A percentile compares a stretch with the other conserved stretches of the same genome.
Evolutionary conservation across 2,888 invertebrate genomes (phyloP).

Genomic region (Disparrhopalites patrizii): DNA sequence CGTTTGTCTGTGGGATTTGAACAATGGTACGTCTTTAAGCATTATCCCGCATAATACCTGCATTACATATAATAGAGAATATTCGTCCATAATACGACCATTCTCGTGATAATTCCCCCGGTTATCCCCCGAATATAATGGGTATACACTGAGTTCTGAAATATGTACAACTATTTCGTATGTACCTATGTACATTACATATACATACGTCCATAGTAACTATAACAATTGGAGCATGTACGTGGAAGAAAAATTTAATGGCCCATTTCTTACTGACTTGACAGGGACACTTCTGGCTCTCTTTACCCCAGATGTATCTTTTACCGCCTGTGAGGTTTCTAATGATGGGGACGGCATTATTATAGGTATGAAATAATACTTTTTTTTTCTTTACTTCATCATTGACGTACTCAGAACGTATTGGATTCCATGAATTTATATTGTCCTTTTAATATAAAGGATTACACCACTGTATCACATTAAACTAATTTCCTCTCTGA

Average conservation of each 20-base stretch:
- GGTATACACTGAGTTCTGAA: background rate
- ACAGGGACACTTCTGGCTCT: conserved; percentile 74
- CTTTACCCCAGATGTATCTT: conserved; percentile 69
- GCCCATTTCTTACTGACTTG: conserved; percentile 41
- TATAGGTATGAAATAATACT: conserved; percentile 34
- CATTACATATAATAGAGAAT: too few relatives aligned
- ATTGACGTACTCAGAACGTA: too few relatives aligned
- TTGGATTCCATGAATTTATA: too few relatives aligned
- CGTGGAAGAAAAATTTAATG: background rate
- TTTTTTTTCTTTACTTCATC: too few relatives aligned
- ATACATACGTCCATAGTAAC: too few relatives aligned
- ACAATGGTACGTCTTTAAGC: conserved; percentile 62
- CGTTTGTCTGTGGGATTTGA: conserved; percentile 75
- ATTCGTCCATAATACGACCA: background rate
- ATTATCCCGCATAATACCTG: too few relatives aligned
- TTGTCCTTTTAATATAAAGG: too few relatives aligned
- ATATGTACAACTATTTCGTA: background rate
- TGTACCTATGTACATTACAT: too few relatives aligned
- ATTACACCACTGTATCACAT: too few relatives aligned
- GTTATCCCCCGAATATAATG: background rate
- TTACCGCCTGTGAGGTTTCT: conserved; percentile 72
- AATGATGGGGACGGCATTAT: conserved; percentile 68
- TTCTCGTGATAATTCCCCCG: background rate
- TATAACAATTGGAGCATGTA: too few relatives aligned
- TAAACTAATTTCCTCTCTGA: too few relatives aligned